Evolutionary conservation across 2,113 vertebrate species (phyloP), one percentile per base, ranked within the genome.

Genomic region (Seriola aureovittata): DNA sequence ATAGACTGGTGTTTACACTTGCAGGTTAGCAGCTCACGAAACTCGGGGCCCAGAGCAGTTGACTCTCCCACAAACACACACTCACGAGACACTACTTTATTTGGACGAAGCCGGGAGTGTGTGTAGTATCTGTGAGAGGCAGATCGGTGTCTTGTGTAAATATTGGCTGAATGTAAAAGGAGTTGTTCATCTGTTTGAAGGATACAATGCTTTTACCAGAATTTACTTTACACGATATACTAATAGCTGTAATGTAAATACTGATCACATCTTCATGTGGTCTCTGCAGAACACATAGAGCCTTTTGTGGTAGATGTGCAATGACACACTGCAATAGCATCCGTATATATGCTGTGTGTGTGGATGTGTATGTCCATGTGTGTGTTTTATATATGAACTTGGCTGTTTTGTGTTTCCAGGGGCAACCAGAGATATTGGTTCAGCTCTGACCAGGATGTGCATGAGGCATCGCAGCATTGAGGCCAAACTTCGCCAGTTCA

Each of bases 381-480:
- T 64, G n/a, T 55, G 16, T 42, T 63, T 62, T 54, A 44, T 52
- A 54, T 44, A 59, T 80, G 32, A 88, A 77, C 63, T 77, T 71
- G 48, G 21, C 44, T 82, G 48, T 75, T 78, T 69, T 85, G 44
- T 86, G 59, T 81, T 77, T 90, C 69, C 94, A 99, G 98, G 98
- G 77, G 98, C 98, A 85, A 99, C 98, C 0, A 93, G 98, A 85
- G 98, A 99, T 85, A 99, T 99, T 0, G 98, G 98, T 82, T 99
- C 98, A 0, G 98, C 98, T 0, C 95, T 99, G 90, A 99, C 98
- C 84, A 96, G 98, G 79, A 99, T 99, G 98, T 99, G 98, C 90
- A 99, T 99, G 98, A 94, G 98, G 67, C 98, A 99, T 93, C 98
- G 98, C 88, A 99, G 98, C 95, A 99, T 99, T 5, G 98, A 99